phyloP scores from a whole-genome alignment of 2,113 vertebrate genomes.

The Leptobrachium leishanense region DNA sequence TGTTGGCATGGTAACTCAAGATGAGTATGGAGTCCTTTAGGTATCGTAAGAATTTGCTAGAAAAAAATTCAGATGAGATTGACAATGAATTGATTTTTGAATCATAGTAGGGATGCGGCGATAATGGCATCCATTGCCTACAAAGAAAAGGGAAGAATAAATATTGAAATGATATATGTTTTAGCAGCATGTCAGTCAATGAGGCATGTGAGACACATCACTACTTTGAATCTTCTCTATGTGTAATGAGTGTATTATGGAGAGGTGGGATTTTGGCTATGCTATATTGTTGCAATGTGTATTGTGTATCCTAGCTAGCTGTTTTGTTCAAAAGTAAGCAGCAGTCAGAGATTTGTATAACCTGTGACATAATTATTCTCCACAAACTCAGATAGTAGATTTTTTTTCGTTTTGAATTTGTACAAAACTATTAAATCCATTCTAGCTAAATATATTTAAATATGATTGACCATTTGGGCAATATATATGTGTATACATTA shows the following conservation, averaged over 20 bases:
- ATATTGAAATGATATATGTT: background rate
- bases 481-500: no score
- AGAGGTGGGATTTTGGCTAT: background rate
- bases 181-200: background rate
- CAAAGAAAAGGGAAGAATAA: background rate
- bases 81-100: background rate
- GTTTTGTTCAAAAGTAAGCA: background rate
- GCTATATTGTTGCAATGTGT: background rate
- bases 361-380: no score
- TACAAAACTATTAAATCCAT: no score
- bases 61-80: slow-evolving; percentile 9
- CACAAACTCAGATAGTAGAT: no score
- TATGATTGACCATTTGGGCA: no score
- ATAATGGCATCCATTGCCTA: background rate
- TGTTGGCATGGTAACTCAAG: slow-evolving; percentile 43
- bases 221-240: background rate
- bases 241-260: background rate
- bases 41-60: slow-evolving; percentile 6
- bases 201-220: background rate
- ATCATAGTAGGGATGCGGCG: background rate
- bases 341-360: no score
- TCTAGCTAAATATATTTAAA: no score
- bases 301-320: background rate
- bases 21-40: slow-evolving; percentile 25
- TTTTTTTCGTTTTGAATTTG: no score